These are phyloP conservation scores for Vidua chalybeata DNA, from an alignment of 2,113 vertebrate genomes.

Conservation along the genomic window DNA sequence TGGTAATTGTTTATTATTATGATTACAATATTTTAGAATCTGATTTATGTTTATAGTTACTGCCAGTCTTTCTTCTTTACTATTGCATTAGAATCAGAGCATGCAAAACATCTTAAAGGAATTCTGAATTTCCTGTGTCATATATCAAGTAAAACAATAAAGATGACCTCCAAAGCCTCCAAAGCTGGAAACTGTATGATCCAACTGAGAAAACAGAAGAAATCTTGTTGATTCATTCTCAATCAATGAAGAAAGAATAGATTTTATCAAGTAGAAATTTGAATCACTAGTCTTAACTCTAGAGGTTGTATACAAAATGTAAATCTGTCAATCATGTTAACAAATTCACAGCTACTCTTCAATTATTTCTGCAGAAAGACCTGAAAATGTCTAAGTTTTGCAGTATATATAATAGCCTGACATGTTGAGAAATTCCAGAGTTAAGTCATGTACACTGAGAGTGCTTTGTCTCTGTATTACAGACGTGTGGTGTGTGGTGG, in stretches of 20 bases:
- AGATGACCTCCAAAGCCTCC: not conserved
- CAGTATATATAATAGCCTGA: not conserved
- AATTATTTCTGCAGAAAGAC: not conserved
- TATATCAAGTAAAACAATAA: not conserved
- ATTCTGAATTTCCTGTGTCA: not conserved
- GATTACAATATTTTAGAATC: not conserved
- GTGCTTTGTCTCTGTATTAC: not conserved
- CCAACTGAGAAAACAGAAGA: not conserved
- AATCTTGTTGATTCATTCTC: not conserved
- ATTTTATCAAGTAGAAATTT: not conserved
- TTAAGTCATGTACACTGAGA: not conserved
- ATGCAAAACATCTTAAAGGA: not conserved
- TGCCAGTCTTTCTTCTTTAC: not conserved
- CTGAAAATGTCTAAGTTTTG: not conserved
- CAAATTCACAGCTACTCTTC: not conserved
- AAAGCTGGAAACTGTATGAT: not conserved
- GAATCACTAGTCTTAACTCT: not conserved
- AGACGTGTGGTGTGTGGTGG: not conserved
- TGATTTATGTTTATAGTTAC: not conserved
- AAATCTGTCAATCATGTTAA: not conserved
- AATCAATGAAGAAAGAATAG: not conserved
- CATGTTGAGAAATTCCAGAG: not conserved
- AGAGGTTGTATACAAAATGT: not conserved
- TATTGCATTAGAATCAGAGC: not conserved
- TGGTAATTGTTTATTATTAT: not conserved